phyloP scores from a whole-genome alignment of 2,113 vertebrate species.

The Turdus rufiventris region DNA sequence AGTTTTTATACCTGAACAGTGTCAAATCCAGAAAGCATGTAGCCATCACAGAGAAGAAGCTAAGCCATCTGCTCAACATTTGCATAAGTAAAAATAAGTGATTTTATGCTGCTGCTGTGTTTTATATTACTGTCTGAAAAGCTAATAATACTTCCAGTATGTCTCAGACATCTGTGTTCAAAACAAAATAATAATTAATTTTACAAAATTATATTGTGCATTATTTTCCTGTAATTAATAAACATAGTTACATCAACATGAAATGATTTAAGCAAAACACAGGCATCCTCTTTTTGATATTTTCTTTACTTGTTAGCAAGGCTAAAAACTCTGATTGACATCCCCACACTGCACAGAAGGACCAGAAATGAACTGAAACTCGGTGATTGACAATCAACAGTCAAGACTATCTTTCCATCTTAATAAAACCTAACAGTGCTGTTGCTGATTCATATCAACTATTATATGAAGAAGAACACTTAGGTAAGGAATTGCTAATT shows the following conservation, averaged over 20 bases:
- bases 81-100: not conserved
- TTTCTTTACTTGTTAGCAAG: not conserved
- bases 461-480: not conserved
- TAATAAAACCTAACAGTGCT: not conserved
- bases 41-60: not conserved
- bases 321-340: not conserved
- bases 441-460: not conserved
- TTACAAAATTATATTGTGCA: not conserved
- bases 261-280: not conserved
- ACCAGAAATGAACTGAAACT: not conserved
- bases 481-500: not conserved
- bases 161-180: not conserved
- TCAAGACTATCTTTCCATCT: not conserved
- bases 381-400: rapidly evolving
- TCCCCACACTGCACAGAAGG: not conserved
- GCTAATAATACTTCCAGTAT: not conserved
- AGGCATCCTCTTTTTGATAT: not conserved
- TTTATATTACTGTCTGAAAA: not conserved
- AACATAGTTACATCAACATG: not conserved
- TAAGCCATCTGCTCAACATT: not conserved
- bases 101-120: not conserved
- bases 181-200: not conserved
- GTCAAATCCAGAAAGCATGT: not conserved
- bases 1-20: not conserved
- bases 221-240: not conserved